Conservation (phyloP, 2,888 invertebrate species). For the Eudemis profundana region DNA sequence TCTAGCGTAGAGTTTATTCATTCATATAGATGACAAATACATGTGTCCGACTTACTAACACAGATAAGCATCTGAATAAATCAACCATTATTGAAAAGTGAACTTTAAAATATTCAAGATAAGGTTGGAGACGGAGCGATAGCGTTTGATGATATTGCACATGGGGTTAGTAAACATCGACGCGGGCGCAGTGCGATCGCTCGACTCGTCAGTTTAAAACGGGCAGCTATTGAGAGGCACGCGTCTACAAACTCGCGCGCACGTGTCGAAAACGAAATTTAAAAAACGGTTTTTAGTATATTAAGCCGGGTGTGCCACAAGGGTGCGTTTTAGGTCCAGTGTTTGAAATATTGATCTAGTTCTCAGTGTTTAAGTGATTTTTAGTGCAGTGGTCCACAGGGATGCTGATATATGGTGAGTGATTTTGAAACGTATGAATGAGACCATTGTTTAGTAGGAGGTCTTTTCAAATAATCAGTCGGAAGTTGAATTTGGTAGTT, state of each 20-base stretch:
- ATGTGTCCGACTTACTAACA: conserved; percentile 79
- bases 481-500: conserved; percentile 9
- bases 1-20: conserved; percentile 79
- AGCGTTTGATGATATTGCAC: conserved; percentile 69
- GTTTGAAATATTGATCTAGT: conserved; percentile 57
- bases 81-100: conserved; percentile 47
- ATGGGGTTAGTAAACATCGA: conserved; percentile 80
- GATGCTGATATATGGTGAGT: conserved; percentile 80
- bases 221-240: conserved; percentile 70
- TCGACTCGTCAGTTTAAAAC: conserved; percentile 68
- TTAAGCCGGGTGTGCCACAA: conserved; percentile 64
- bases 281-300: conserved; percentile 60
- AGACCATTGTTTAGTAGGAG: conserved; percentile 72
- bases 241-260: conserved; percentile 66
- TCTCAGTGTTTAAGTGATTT: conserved; percentile 53
- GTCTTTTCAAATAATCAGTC: conserved; percentile 52
- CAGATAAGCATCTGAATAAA: conserved; percentile 66
- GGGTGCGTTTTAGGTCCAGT: conserved; percentile 70
- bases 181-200: conserved; percentile 63
- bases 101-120: conserved; percentile 26
- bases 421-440: conserved; percentile 74
- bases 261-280: conserved; percentile 57
- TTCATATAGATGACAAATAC: conserved; percentile 83
- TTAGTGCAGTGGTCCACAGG: conserved; percentile 65
- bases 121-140: conserved; percentile 56